Evolutionary conservation across 2,888 invertebrate genomes (phyloP), one percentile per base, ranked within the genome.

Genomic region (Lampropteryx suffumata): DNA sequence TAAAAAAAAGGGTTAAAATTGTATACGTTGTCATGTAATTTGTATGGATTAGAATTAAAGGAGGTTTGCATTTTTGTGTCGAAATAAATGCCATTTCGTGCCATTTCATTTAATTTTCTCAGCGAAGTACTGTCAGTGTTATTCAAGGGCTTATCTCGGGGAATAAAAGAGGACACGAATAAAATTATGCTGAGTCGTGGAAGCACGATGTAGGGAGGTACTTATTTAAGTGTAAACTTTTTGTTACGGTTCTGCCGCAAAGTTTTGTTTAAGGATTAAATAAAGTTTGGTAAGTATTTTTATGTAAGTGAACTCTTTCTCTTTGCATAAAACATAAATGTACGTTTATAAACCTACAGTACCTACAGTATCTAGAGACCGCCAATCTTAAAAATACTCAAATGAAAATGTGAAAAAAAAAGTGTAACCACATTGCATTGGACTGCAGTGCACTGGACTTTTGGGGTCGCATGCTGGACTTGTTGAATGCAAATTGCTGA

Each of bases 71-170:
- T 42, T 42, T 42, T 49, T 40, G 35, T 49, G 21, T 41, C 29
- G 30, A 48, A 26, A 41, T 17, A 36, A 42, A 49, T 37, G 32
- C 49, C 32, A 39, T 29, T 50, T 50, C 39, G 39, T 43, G 13
- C 33, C 33, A 29, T 50, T 50, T 34, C n/a, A 50, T 39, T 49
- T 49, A 42, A 49, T 49, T 49, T 48, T 42, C 36, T 27, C 49
- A 32, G 43, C 32, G 5, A 50, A 50, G 43, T 50, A 39, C 37
- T 43, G 43, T 28, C 49, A 35, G 48, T 36, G 36, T 42, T 47
- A 40, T 48, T 36, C 41, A 35, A 35, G 29, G 27, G 48, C 30
- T 42, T 36, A 48, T 48, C 48, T 48, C 48, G 17, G 12, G n/a
- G 21, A 35, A 34, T 42, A 42, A 49, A 47, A 49, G 47, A 35